Percentiles rank a stretch among this genome's conserved stretches.
Conservation (phyloP, 1,140 invertebrate genomes). For the Notospermus geniculatus region DNA sequence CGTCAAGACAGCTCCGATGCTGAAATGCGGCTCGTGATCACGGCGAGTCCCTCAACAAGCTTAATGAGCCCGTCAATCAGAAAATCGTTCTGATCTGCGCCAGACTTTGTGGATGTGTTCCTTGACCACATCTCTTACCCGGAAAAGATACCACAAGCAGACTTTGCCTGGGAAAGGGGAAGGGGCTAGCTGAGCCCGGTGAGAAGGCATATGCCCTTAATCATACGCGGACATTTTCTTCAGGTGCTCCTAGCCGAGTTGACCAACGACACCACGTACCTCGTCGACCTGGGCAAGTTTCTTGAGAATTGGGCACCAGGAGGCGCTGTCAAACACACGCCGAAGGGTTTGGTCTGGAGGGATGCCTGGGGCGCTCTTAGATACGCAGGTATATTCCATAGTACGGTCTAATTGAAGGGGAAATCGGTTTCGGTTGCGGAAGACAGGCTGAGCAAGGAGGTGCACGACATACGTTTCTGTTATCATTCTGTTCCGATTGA, state of each 20-base stretch:
- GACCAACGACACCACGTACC: conserved; percentile 35
- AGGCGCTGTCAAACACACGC: conserved; percentile 40
- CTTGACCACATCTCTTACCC: too few species aligned
- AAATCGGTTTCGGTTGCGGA: background rate
- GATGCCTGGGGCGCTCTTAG: conserved; percentile 41
- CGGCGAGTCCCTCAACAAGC: too few species aligned
- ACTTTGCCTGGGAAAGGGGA: background rate
- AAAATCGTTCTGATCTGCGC: too few species aligned
- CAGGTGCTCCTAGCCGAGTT: conserved; percentile 42
- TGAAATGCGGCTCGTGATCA: too few species aligned
- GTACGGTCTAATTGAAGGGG: background rate
- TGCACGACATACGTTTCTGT: too few species aligned
- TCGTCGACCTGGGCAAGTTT: conserved; percentile 31
- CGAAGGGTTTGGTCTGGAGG: conserved; percentile 39
- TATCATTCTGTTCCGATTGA: too few species aligned
- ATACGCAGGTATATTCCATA: conserved; percentile 36
- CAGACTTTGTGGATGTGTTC: too few species aligned
- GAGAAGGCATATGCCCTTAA: too few species aligned
- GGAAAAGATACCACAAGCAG: too few species aligned
- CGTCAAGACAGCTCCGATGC: too few species aligned
- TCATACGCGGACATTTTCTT: too few species aligned
- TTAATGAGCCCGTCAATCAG: too few species aligned
- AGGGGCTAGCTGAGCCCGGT: background rate
- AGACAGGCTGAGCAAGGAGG: background rate
- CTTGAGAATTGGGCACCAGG: conserved; percentile 44